phyloP scores from a whole-genome alignment of 2,113 vertebrate genomes.

The Indicator indicator region DNA sequence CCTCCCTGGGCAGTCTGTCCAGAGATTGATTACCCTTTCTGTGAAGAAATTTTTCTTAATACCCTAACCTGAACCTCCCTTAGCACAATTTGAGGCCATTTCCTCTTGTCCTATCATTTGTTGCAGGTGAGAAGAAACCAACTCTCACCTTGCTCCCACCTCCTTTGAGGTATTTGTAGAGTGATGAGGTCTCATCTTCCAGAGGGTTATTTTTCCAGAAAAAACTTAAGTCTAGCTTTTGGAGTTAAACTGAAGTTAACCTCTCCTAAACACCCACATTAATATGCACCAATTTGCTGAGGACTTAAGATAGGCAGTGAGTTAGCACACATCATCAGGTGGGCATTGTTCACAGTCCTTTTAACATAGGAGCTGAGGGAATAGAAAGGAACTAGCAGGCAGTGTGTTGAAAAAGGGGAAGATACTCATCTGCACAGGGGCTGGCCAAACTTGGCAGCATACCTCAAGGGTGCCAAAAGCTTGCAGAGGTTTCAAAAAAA shows the following conservation, averaged over 20 bases:
- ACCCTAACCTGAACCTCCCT: too few species aligned
- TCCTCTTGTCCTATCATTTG: too few species aligned
- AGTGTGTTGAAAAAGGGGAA: neutral
- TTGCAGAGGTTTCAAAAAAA: neutral
- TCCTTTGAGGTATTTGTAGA: too few species aligned
- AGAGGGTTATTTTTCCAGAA: neutral
- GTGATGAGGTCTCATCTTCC: neutral
- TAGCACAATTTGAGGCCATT: too few species aligned
- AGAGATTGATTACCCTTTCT: too few species aligned
- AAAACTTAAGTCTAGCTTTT: neutral
- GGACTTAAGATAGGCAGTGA: neutral
- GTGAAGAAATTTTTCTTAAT: too few species aligned
- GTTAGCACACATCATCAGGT: neutral
- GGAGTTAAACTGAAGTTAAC: neutral
- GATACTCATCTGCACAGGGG: neutral
- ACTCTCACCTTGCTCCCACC: too few species aligned
- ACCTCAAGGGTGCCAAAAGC: neutral
- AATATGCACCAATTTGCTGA: neutral
- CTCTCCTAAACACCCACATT: rapidly evolving
- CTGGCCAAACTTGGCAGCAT: neutral
- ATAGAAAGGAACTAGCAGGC: neutral
- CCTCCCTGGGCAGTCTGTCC: too few species aligned
- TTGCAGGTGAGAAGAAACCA: too few species aligned
- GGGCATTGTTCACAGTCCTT: neutral
- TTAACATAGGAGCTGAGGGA: neutral